A percentile compares a stretch with the other conserved stretches of the same genome.
Evolutionary conservation across 2,888 invertebrate genomes (phyloP).

Genomic region (Proisotoma minuta): DNA sequence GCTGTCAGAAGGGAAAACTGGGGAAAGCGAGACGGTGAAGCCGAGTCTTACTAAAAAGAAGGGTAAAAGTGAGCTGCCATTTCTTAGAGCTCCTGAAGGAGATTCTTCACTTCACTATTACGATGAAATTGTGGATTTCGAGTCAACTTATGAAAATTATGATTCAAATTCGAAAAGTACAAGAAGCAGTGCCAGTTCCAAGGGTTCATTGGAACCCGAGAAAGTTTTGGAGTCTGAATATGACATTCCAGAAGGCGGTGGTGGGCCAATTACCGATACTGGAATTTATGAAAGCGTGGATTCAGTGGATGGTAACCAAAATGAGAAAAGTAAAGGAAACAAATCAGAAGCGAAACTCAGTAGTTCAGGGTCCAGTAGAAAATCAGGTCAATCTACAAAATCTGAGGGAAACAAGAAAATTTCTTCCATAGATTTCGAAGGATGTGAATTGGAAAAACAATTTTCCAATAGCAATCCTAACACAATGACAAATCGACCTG

Average conservation of each 20-base stretch:
- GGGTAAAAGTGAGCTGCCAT: slow-evolving; percentile 2
- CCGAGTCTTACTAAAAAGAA: neutral
- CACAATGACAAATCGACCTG: neutral
- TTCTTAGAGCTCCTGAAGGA: neutral
- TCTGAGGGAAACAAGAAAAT: neutral
- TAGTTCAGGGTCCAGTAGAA: slow-evolving; percentile 25
- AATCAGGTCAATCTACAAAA: slow-evolving; percentile 15
- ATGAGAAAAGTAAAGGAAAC: neutral
- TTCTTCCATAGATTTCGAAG: neutral
- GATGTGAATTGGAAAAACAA: neutral
- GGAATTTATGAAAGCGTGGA: slow-evolving; percentile 38
- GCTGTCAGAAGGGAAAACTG: slow-evolving; percentile 26
- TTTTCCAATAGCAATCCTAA: neutral
- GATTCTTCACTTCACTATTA: slow-evolving; percentile 32
- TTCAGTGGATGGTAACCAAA: slow-evolving; percentile 14
- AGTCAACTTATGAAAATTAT: slow-evolving; percentile 31
- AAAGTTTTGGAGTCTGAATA: neutral
- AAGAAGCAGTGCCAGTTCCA: neutral
- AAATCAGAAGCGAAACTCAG: slow-evolving; percentile 11
- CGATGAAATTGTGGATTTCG: slow-evolving; percentile 37
- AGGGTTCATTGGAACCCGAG: neutral
- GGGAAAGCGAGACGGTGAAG: slow-evolving; percentile 10
- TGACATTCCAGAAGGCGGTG: neutral
- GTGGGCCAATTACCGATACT: slow-evolving; percentile 16
- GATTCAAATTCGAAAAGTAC: slow-evolving; percentile 10